These are phyloP conservation scores for Disparrhopalites patrizii DNA, from an alignment of 2,888 invertebrate genomes.

Conservation along the genomic window DNA sequence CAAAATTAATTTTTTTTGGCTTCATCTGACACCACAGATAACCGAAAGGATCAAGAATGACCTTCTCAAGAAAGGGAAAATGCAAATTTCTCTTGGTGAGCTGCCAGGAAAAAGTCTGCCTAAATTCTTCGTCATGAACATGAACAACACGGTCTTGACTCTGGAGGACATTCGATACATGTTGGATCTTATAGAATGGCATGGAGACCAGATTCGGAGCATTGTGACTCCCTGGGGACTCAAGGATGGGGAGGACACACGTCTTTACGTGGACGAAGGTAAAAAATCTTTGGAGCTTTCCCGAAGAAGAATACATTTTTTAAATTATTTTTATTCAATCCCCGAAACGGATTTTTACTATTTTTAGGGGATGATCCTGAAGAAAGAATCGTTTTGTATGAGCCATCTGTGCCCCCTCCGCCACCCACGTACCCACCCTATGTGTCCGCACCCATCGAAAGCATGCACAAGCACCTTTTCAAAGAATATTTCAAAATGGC, in stretches of 20 bases:
- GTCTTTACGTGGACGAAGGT: not conserved
- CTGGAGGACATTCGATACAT: constrained; percentile 8
- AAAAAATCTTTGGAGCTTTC: not conserved
- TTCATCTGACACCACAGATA: constrained; percentile 3
- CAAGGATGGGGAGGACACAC: not conserved
- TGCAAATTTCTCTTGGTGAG: constrained; percentile 10
- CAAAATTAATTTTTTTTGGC: constrained; percentile 4
- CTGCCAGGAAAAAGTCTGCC: constrained; percentile 4
- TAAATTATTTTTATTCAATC: too few species aligned
- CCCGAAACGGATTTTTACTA: too few species aligned
- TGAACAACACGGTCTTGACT: constrained; percentile 12
- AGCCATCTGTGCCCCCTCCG: constrained; percentile 7
- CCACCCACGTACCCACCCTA: constrained; percentile 8
- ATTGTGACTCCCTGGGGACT: not conserved
- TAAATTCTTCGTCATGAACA: constrained; percentile 13
- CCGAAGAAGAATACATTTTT: not conserved
- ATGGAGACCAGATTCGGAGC: not conserved
- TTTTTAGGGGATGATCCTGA: too few species aligned
- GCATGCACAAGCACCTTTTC: constrained; percentile 13
- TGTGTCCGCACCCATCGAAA: constrained; percentile 19
- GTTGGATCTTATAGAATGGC: constrained; percentile 15
- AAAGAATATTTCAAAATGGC: constrained; percentile 12
- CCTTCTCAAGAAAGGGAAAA: not conserved
- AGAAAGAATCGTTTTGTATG: not conserved
- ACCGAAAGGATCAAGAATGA: constrained; percentile 1